Conservation (phyloP, 2,888 invertebrate species). For the Athalia cordata region DNA sequence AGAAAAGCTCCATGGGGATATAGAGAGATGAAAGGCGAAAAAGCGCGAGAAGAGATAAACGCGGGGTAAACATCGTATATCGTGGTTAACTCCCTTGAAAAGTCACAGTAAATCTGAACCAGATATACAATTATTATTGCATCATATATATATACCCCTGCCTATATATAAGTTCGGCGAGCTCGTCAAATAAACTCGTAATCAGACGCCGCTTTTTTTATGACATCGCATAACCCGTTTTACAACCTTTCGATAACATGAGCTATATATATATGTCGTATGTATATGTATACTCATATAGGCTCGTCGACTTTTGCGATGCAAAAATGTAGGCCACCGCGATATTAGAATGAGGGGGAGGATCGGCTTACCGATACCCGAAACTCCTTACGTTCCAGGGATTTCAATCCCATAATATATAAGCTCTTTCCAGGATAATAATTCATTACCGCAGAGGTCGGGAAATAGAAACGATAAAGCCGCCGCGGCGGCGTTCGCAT, state of each 20-base stretch:
- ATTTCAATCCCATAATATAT: background rate
- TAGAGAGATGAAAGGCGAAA: background rate
- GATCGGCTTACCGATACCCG: background rate
- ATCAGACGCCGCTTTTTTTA: constrained; percentile 23
- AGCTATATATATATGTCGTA: background rate
- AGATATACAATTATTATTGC: constrained; percentile 15
- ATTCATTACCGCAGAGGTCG: background rate
- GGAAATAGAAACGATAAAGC: background rate
- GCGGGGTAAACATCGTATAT: constrained; percentile 32
- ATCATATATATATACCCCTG: background rate
- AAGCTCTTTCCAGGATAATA: background rate
- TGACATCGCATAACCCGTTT: constrained; percentile 30
- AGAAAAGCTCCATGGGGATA: background rate
- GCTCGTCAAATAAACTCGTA: constrained; percentile 32
- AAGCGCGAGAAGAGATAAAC: too few species aligned
- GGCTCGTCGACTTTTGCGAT: background rate
- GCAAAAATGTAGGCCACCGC: constrained; percentile 32
- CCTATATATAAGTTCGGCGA: background rate
- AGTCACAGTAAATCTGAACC: constrained; percentile 16
- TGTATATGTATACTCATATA: background rate
- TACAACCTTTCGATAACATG: constrained; percentile 32
- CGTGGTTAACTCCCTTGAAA: constrained; percentile 8
- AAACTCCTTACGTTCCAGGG: background rate
- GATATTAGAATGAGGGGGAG: background rate
- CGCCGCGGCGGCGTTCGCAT: too few species aligned